Percentiles rank a stretch among this genome's conserved stretches.
Evolutionary conservation across 2,113 vertebrate genomes (phyloP).

Genomic region (Gadus macrocephalus): DNA sequence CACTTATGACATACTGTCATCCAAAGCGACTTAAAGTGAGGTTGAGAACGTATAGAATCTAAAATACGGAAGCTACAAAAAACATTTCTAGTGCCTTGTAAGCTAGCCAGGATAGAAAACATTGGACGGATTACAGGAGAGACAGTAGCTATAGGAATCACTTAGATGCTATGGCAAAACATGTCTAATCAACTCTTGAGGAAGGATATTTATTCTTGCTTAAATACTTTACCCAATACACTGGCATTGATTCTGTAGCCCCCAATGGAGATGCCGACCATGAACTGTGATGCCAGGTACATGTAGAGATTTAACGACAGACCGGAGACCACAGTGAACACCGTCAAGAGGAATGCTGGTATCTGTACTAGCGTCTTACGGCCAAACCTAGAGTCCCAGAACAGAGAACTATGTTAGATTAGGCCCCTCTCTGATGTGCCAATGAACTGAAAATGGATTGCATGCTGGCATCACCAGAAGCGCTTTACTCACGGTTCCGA

Average conservation of each 20-base stretch:
- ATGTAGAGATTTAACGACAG: slow-evolving; percentile 47
- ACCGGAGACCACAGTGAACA: slow-evolving; percentile 51
- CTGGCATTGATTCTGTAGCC: slow-evolving; percentile 57
- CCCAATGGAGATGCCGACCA: slow-evolving; percentile 55
- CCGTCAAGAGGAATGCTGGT: slow-evolving; percentile 35
- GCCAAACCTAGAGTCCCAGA: slow-evolving; percentile 44
- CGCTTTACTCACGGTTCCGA: slow-evolving; percentile 56
- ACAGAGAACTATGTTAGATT: too few relatives aligned
- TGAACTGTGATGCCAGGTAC: slow-evolving; percentile 54
- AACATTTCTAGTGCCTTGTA: too few relatives aligned
- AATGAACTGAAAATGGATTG: neutral
- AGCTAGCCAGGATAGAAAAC: too few relatives aligned
- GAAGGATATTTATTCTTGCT: neutral
- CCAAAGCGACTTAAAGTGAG: too few relatives aligned
- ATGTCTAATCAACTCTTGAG: too few relatives aligned
- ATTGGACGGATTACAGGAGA: too few relatives aligned
- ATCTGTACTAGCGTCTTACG: slow-evolving; percentile 57
- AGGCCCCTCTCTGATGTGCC: too few relatives aligned
- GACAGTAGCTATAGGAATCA: too few relatives aligned
- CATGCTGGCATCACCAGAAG: too few relatives aligned
- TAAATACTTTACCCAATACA: slow-evolving; percentile 48
- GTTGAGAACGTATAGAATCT: too few relatives aligned
- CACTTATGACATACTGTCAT: too few relatives aligned
- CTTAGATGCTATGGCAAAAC: neutral
- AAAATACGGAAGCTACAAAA: too few relatives aligned